Evolutionary conservation across 2,113 vertebrate species (phyloP), one percentile per base, ranked within the genome.

Genomic region (Toxostoma redivivum): DNA sequence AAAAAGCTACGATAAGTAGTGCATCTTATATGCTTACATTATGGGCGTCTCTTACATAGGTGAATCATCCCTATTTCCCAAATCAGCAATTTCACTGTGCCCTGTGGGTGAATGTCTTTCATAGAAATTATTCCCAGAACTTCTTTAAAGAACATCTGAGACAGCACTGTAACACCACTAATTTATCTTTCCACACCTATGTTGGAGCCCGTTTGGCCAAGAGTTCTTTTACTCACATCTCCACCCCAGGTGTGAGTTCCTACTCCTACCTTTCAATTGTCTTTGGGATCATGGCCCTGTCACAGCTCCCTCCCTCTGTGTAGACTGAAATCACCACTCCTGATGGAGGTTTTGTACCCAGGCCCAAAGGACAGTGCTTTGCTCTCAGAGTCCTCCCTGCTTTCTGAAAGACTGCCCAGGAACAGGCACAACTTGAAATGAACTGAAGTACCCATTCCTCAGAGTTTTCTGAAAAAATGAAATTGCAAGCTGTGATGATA

Each of bases 61-160:
- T 97, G 97, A 97, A 79, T 97, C 92, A 95, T 81, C 73, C 57
- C 45, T 72, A 53, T 77, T 92, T 94, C 88, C 93, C 89, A 96
- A 95, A 97, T 97, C 96, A 97, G 94, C 90, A 94, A 97, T 96
- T 97, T 88, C 6, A 1, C 61, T 54, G 7, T 97, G 90, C 93
- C 96, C 95, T 64, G 38, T 65, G 81, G 94, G 81, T 97, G 74
- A 97, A 94, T 95, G 86, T 87, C 96, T 97, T 97, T 95, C 81
- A 78, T 15, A 90, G 91, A 85, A 96, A 89, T 91, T 74, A 91
- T 88, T 94, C 80, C 48, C 87, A 95, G 92, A 82, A 94, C 69
- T 91, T 95, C 67, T 96, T 81, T 91, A 11, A 38, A 95, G 82
- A 97, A 94, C 72, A 96, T 73, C 80, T 91, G 93, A 97, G 82